These are phyloP conservation scores for Mandrillus leucophaeus DNA, from an alignment of 2,113 vertebrate species.

Conservation along the genomic window DNA sequence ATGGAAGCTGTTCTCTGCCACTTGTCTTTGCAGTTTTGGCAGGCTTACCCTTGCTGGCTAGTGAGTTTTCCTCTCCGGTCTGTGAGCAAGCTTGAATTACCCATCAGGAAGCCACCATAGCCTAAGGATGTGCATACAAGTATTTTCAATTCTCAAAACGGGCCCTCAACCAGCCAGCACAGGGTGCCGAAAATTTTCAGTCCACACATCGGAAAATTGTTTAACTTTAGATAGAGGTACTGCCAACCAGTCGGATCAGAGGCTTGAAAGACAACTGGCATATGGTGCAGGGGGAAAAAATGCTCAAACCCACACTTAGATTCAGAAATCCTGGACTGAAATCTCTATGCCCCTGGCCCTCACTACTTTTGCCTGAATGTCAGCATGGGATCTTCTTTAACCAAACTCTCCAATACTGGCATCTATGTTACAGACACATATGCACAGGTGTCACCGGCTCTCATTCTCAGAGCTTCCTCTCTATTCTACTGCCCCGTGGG, in stretches of 20 bases:
- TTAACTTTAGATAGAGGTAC: conserved; percentile 27
- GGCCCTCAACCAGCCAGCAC: conserved; percentile 19
- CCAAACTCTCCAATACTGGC: neutral
- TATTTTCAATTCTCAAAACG: conserved; percentile 32
- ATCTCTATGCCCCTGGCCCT: neutral
- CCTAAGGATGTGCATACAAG: conserved; percentile 5
- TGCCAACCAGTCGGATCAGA: conserved; percentile 40
- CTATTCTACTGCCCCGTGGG: neutral
- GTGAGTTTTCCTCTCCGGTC: conserved; percentile 78
- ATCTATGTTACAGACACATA: neutral
- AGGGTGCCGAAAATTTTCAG: neutral
- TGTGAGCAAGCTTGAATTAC: conserved; percentile 70
- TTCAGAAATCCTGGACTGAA: conserved; percentile 20
- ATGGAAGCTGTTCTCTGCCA: conserved; percentile 72
- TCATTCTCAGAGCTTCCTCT: neutral
- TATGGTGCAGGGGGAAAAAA: accelerated
- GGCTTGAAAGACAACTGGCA: conserved; percentile 13
- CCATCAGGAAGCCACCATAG: conserved; percentile 65
- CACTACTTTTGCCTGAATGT: neutral
- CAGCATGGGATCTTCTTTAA: neutral
- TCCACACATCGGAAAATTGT: conserved; percentile 2
- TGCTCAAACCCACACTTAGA: neutral
- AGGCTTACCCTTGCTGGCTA: conserved; percentile 78
- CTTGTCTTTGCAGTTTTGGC: conserved; percentile 73
- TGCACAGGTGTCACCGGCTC: neutral